Conservation (phyloP, 2,797 vertebrate genomes). For the Antrozous pallidus region DNA sequence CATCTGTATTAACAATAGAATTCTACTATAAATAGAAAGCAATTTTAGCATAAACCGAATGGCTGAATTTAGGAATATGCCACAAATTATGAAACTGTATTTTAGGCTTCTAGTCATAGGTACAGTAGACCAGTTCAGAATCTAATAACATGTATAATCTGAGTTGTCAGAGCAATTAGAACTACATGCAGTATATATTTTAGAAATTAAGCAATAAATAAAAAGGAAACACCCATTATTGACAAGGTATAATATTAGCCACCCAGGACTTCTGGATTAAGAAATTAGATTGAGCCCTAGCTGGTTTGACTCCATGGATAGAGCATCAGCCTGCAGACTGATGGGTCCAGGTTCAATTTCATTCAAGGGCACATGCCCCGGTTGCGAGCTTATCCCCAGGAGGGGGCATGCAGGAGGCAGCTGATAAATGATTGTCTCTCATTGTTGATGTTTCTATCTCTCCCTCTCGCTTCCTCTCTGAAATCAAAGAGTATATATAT, state of each 20-base stretch:
- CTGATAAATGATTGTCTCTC: too few relatives aligned
- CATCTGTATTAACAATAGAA: slow-evolving; percentile 20
- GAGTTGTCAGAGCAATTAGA: not conserved
- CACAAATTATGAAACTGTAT: slow-evolving; percentile 21
- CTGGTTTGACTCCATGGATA: too few relatives aligned
- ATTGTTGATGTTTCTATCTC: too few relatives aligned
- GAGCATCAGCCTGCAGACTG: too few relatives aligned
- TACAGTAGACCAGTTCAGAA: not conserved
- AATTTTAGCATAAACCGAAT: slow-evolving; percentile 49
- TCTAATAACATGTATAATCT: not conserved
- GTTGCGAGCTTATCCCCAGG: too few relatives aligned
- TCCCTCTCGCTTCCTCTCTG: too few relatives aligned
- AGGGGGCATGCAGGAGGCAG: too few relatives aligned
- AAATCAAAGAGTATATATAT: too few relatives aligned
- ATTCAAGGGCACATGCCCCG: too few relatives aligned
- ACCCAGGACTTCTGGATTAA: not conserved
- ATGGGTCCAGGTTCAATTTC: too few relatives aligned
- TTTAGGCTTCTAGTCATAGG: not conserved
- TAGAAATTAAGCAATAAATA: not conserved
- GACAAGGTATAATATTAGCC: not conserved
- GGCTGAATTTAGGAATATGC: slow-evolving; percentile 20
- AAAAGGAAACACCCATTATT: not conserved
- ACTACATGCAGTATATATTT: not conserved
- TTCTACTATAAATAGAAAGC: slow-evolving; percentile 29
- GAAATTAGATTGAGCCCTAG: not conserved